phyloP scores from a whole-genome alignment of 2,888 invertebrate species.

The Bellardia bayeri region DNA sequence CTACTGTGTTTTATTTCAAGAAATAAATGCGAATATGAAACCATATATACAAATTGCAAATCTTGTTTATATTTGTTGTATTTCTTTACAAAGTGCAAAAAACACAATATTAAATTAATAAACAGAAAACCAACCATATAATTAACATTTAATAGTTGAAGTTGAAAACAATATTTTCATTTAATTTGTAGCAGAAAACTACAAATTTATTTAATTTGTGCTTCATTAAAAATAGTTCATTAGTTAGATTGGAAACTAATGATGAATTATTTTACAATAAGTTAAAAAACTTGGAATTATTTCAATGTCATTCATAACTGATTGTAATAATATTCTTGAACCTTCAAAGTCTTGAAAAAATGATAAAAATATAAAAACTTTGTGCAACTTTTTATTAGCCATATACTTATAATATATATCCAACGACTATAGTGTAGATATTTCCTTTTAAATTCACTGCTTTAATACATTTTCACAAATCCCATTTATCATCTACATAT shows the following conservation, averaged over 20 bases:
- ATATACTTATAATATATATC: too few species aligned
- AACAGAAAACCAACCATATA: not conserved
- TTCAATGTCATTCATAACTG: too few species aligned
- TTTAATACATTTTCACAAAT: not conserved
- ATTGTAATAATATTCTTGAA: too few species aligned
- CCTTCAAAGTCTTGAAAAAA: too few species aligned
- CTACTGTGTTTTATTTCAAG: constrained; percentile 22
- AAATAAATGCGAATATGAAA: constrained; percentile 17
- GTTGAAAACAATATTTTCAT: constrained; percentile 11
- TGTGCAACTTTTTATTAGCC: too few species aligned
- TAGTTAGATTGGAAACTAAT: not conserved
- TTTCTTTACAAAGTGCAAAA: constrained; percentile 42
- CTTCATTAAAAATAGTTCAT: not conserved
- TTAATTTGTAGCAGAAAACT: not conserved
- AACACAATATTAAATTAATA: constrained; percentile 8
- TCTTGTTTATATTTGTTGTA: constrained; percentile 39
- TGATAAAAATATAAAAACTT: too few species aligned
- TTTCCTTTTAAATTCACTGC: constrained; percentile 11
- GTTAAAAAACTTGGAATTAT: too few species aligned
- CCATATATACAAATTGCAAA: constrained; percentile 34
- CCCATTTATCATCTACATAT: constrained; percentile 57
- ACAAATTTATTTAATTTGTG: not conserved
- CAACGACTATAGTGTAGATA: not conserved
- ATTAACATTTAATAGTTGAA: not conserved
- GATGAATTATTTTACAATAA: too few species aligned